These are phyloP conservation scores for Chaetodon trifascialis DNA, from an alignment of 2,113 vertebrate genomes.

Conservation along the genomic window DNA sequence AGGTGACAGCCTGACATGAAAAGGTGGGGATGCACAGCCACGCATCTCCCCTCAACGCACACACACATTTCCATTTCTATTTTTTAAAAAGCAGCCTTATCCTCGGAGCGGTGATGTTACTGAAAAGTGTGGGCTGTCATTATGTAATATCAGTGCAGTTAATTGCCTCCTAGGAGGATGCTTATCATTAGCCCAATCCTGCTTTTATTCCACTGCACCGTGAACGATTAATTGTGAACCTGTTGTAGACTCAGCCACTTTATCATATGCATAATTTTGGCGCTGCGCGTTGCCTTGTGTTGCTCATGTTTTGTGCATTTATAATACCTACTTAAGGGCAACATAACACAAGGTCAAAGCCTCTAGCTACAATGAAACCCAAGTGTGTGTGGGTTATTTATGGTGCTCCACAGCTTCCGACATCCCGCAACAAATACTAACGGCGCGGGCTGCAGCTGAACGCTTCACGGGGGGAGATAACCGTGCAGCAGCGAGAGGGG, in stretches of 20 bases:
- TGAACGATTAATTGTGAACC: slow-evolving; percentile 36
- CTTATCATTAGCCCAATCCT: slow-evolving; percentile 42
- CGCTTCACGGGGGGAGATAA: slow-evolving; percentile 3
- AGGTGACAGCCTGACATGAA: slow-evolving; percentile 15
- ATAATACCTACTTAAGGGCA: slow-evolving; percentile 67
- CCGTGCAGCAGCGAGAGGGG: slow-evolving; percentile 47
- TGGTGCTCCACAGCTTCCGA: slow-evolving; percentile 4
- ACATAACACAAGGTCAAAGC: slow-evolving; percentile 85
- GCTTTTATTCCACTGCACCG: slow-evolving; percentile 31
- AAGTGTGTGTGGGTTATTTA: slow-evolving; percentile 42
- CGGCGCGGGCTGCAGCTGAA: slow-evolving; percentile 24
- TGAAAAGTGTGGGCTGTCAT: slow-evolving; percentile 78
- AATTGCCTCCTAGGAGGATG: slow-evolving; percentile 66
- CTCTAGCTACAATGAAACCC: slow-evolving; percentile 46
- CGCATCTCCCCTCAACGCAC: background rate
- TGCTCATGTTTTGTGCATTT: slow-evolving; percentile 14
- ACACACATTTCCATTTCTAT: background rate
- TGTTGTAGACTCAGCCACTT: slow-evolving; percentile 66
- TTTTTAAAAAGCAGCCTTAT: background rate
- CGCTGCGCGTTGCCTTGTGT: slow-evolving; percentile 32
- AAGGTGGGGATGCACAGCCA: slow-evolving; percentile 51
- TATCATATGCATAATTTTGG: slow-evolving; percentile 25
- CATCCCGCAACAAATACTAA: slow-evolving; percentile 2
- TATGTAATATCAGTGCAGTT: slow-evolving; percentile 77
- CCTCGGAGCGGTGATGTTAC: slow-evolving; percentile 45